phyloP scores from a whole-genome alignment of 2,888 invertebrate genomes.

The Heliconius hortense region DNA sequence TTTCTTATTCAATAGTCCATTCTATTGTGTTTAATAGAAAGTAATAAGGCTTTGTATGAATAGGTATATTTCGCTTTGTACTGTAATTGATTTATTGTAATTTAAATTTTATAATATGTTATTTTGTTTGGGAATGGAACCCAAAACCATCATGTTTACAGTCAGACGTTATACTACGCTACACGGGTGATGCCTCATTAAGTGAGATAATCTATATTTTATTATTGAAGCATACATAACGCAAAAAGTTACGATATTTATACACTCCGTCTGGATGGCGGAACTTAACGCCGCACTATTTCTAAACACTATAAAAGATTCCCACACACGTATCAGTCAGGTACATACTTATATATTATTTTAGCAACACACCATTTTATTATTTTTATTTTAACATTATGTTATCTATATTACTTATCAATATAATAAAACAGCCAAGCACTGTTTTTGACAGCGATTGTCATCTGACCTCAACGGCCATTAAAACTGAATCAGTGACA shows the following conservation, averaged over 20 bases:
- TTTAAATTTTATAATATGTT: background rate
- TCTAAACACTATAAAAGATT: background rate
- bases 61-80: conserved; percentile 18
- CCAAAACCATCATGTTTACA: too few species aligned
- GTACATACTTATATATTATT: background rate
- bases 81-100: background rate
- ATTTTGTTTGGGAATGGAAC: background rate
- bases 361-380: background rate
- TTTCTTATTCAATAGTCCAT: conserved; percentile 31
- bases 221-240: background rate
- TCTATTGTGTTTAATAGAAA: conserved; percentile 36
- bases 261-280: background rate
- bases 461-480: conserved; percentile 34
- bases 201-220: background rate
- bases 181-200: too few species aligned
- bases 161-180: too few species aligned
- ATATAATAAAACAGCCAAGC: conserved; percentile 13
- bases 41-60: conserved; percentile 23
- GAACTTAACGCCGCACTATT: background rate
- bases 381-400: background rate
- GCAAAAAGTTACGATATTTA: background rate
- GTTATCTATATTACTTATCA: conserved; percentile 17
- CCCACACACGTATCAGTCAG: background rate
- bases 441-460: conserved; percentile 22
- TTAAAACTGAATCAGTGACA: conserved; percentile 34